Evolutionary conservation across 2,113 vertebrate species (phyloP).

Genomic region (Mobula hypostoma): DNA sequence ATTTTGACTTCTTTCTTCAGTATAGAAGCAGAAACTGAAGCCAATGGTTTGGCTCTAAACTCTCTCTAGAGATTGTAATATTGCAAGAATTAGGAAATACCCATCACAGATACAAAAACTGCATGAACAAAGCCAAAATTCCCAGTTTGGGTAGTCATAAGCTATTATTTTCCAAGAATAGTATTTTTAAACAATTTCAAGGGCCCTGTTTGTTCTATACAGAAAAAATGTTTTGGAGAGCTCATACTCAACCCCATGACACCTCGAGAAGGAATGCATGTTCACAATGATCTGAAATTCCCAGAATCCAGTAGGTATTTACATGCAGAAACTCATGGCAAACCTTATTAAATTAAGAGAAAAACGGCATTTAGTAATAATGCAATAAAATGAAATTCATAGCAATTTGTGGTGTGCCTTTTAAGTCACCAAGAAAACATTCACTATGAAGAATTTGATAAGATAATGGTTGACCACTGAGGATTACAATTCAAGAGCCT

Average conservation of each 20-base stretch:
- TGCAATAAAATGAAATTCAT: neutral
- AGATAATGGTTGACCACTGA: neutral
- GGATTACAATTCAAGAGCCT: neutral
- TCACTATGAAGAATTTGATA: neutral
- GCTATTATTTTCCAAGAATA: neutral
- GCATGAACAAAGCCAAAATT: neutral
- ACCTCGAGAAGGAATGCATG: neutral
- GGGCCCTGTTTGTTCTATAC: neutral
- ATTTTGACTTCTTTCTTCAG: neutral
- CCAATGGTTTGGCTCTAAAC: neutral
- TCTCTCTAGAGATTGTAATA: neutral
- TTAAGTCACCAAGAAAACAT: neutral
- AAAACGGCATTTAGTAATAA: neutral
- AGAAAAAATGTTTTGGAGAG: neutral
- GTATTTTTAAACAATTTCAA: conserved; percentile 15
- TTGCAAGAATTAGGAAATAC: neutral
- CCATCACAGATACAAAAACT: neutral
- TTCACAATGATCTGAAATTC: neutral
- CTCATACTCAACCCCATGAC: neutral
- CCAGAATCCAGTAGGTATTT: neutral
- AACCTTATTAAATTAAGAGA: neutral
- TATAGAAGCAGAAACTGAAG: neutral
- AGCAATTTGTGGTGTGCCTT: neutral
- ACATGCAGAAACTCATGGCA: neutral
- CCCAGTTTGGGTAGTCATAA: neutral